These are phyloP conservation scores for Ameiurus melas DNA, from an alignment of 2,113 vertebrate genomes.

Conservation along the genomic window DNA sequence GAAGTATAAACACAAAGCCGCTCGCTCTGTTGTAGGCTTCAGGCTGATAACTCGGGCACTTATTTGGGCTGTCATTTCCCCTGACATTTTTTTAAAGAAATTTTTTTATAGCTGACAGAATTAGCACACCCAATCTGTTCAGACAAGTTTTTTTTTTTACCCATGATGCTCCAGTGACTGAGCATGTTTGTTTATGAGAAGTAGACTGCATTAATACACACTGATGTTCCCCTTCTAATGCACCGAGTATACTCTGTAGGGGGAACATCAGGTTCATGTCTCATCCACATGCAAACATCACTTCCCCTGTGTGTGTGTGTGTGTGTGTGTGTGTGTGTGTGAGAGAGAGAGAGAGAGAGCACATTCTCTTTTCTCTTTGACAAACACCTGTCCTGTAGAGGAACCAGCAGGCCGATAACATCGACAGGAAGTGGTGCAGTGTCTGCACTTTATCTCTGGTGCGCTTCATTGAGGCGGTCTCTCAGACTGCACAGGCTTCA, in stretches of 20 bases:
- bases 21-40: background rate
- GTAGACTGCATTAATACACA: background rate
- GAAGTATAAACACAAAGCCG: background rate
- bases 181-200: conserved; percentile 15
- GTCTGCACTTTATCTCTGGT: conserved; percentile 1
- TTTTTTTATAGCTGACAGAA: background rate
- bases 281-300: background rate
- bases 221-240: background rate
- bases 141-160: background rate
- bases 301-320: conserved; percentile 3
- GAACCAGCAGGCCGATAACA: conserved; percentile 9
- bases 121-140: background rate
- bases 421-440: conserved; percentile 41
- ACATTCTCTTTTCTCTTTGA: background rate
- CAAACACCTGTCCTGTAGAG: conserved; percentile 29
- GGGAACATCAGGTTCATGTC: background rate
- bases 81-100: background rate
- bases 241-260: background rate
- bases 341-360: background rate
- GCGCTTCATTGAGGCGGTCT: conserved; percentile 11
- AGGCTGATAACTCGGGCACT: background rate
- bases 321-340: background rate
- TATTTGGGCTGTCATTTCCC: background rate
- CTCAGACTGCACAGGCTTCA: background rate
- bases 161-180: background rate